Percentiles rank a stretch among this genome's conserved stretches.
Evolutionary conservation across 2,113 vertebrate species (phyloP).

Genomic region (Camelus dromedarius): DNA sequence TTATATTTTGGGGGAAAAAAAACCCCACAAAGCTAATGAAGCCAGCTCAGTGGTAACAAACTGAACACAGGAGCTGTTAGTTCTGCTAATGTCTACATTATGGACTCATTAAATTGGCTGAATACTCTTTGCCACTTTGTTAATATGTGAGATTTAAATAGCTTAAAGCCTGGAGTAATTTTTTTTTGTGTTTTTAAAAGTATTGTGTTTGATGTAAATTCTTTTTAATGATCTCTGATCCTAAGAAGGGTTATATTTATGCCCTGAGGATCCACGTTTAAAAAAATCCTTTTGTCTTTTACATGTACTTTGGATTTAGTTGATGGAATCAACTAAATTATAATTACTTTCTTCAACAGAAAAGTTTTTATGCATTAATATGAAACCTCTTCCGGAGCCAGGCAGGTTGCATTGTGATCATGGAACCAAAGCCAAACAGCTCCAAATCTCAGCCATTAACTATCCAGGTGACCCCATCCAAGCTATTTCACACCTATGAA

Average conservation of each 20-base stretch:
- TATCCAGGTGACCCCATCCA: not conserved
- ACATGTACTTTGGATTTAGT: not conserved
- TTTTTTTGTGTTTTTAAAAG: slow-evolving; percentile 50
- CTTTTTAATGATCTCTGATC: slow-evolving; percentile 38
- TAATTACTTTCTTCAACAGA: slow-evolving; percentile 3
- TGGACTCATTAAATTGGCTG: not conserved
- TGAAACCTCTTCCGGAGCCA: not conserved
- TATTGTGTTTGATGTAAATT: slow-evolving; percentile 5
- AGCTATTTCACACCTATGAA: not conserved
- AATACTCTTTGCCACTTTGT: not conserved
- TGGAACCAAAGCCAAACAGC: not conserved
- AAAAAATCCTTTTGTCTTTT: slow-evolving; percentile 43
- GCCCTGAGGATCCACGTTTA: not conserved
- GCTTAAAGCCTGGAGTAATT: slow-evolving; percentile 50
- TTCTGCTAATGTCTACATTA: not conserved
- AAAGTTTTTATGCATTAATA: not conserved
- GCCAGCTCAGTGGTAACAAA: not conserved
- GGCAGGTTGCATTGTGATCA: not conserved
- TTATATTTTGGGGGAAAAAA: not conserved
- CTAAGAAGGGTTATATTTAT: slow-evolving; percentile 22
- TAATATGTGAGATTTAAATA: slow-evolving; percentile 47
- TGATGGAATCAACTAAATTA: not conserved
- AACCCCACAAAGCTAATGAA: not conserved
- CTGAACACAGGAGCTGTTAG: not conserved
- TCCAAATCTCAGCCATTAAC: not conserved